Evolutionary conservation across 2,888 invertebrate genomes (phyloP), one percentile per base, ranked within the genome.

Genomic region (Ypsolopha sequella): DNA sequence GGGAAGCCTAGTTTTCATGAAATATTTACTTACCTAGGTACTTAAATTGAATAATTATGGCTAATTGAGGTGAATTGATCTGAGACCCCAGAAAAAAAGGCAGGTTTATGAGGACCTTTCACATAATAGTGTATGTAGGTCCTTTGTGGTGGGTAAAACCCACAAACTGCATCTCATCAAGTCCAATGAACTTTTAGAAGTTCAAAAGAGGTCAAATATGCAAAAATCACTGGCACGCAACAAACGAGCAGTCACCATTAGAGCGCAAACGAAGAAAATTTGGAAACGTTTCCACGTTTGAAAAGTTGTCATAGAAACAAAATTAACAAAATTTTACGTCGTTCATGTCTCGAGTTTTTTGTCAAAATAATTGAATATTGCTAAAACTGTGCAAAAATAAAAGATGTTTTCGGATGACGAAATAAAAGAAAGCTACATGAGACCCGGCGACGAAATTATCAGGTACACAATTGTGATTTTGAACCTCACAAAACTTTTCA

Each of bases 341-440:
- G 60, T 70, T 71, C 75, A 71, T 69, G 65, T 60, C 55, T 58
- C 55, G 64, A 62, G 66, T 79, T 81, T 80, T 78, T 71, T 77
- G 65, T 70, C 56, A 70, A 81, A 84, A 81, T 76, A 84, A 78
- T 82, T 82, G 80, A 82, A 80, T 71, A 78, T 70, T 76, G 70
- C 24, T 24, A 24, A 24, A 24, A 24, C 24, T 24, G 24, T 24
- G 24, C 65, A 61, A 76, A 75, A 79, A 77, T 74, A 77, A 80
- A 82, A 73, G 71, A 86, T 86, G 86, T 82, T 86, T 73, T 80
- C 80, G 58, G 81, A 84, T 63, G 84, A 84, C 55, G 84, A 85
- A 76, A 82, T 81, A 75, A 86, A 84, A 82, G 75, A 73, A 69
- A 70, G 70, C 64, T 76, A 77, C 63, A 76, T 76, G 73, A 71